A percentile compares a stretch with the other conserved stretches of the same genome.
Evolutionary conservation across 2,113 vertebrate species (phyloP).

Genomic region (Cinclus cinclus): DNA sequence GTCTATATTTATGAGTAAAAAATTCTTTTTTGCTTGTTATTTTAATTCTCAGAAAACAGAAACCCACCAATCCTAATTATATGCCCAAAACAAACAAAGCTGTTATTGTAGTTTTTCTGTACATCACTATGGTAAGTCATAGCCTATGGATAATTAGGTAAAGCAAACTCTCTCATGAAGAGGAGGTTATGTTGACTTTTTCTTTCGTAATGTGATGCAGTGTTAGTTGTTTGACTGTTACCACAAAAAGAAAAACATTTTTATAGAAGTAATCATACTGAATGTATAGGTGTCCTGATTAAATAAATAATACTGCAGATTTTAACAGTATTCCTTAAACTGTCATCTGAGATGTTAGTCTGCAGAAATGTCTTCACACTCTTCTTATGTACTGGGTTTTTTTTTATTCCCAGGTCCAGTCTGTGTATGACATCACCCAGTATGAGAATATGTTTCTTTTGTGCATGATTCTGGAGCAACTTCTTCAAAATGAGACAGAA

Average conservation of each 20-base stretch:
- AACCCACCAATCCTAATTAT: not conserved
- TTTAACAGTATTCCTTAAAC: not conserved
- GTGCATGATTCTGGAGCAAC: conserved; percentile 81
- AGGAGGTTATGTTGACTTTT: not conserved
- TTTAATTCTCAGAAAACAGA: not conserved
- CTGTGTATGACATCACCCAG: conserved; percentile 66
- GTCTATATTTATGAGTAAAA: not conserved
- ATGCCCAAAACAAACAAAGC: not conserved
- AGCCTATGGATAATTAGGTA: not conserved
- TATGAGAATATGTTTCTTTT: conserved; percentile 86
- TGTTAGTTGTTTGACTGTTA: not conserved
- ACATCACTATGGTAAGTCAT: not conserved
- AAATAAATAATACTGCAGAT: not conserved
- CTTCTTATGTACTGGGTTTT: not conserved
- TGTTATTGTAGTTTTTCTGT: not conserved
- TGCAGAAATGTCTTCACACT: not conserved
- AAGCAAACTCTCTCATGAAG: not conserved
- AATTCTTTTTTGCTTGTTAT: not conserved
- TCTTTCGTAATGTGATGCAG: not conserved
- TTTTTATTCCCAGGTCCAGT: conserved; percentile 66
- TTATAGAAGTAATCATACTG: not conserved
- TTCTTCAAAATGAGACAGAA: conserved; percentile 67
- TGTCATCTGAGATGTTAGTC: not conserved
- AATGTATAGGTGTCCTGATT: not conserved
- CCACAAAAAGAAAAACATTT: not conserved